phyloP scores from a whole-genome alignment of 2,797 vertebrate species.

The Pteropus rufus region DNA sequence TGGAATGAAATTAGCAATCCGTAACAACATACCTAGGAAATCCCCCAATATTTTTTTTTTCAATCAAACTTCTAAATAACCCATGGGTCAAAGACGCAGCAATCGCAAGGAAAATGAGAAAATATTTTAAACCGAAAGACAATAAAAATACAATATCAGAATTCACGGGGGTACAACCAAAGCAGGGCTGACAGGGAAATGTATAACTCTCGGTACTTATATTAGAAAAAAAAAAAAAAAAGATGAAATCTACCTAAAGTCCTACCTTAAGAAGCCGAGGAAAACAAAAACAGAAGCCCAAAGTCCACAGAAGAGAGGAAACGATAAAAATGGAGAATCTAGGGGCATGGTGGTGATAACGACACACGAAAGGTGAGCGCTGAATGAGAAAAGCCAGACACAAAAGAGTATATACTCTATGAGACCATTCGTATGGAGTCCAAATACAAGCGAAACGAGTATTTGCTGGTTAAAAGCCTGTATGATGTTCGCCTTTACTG shows the following conservation, averaged over 20 bases:
- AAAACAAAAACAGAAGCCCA: not conserved
- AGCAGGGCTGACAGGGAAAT: not conserved
- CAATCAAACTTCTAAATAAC: not conserved
- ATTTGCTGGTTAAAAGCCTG: conserved; percentile 14
- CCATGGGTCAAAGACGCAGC: not conserved
- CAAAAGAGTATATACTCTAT: not conserved
- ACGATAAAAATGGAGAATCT: not conserved
- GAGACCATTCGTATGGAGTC: not conserved
- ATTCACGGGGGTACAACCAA: not conserved
- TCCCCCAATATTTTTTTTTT: not conserved
- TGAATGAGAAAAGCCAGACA: not conserved
- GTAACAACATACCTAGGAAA: not conserved
- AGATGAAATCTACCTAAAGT: not conserved
- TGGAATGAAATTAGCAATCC: not conserved
- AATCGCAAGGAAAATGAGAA: not conserved
- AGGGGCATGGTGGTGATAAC: not conserved
- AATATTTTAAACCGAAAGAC: not conserved
- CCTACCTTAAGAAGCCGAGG: not conserved
- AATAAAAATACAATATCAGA: not conserved
- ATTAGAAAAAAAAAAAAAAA: not conserved
- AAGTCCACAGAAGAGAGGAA: not conserved
- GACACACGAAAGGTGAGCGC: not conserved
- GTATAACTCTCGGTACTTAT: not conserved
- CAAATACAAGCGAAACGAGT: not conserved
- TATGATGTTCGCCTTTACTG: not conserved